These are phyloP conservation scores for Sinonovacula constricta DNA, from an alignment of 1,140 invertebrate genomes.

Conservation along the genomic window DNA sequence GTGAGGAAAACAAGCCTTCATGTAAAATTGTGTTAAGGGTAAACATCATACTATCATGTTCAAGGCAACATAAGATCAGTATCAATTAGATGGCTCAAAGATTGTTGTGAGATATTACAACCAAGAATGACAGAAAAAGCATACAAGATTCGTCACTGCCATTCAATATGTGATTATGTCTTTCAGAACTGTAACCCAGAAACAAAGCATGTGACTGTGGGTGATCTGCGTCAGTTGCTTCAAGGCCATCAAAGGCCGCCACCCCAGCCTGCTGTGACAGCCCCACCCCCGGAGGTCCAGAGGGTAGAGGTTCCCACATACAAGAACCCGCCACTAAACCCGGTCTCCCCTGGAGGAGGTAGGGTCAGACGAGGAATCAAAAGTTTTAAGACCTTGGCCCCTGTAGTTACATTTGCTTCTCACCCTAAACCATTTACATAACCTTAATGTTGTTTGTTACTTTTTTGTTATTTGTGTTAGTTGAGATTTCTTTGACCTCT, in stretches of 20 bases:
- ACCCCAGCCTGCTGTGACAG: slow-evolving; percentile 18
- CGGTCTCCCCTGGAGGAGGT: slow-evolving; percentile 75
- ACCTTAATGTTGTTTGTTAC: too few species aligned
- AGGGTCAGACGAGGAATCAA: slow-evolving; percentile 10
- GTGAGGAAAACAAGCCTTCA: too few species aligned
- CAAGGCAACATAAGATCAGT: too few species aligned
- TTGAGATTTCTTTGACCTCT: too few species aligned
- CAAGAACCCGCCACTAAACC: slow-evolving; percentile 70
- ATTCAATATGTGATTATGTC: too few species aligned
- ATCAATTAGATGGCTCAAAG: too few species aligned
- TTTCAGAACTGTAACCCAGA: slow-evolving; percentile 61
- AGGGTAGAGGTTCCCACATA: slow-evolving; percentile 67
- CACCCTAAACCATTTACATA: background rate
- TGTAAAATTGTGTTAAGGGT: too few species aligned
- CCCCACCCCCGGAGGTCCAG: slow-evolving; percentile 49
- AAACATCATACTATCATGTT: too few species aligned
- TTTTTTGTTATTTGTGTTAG: too few species aligned
- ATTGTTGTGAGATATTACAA: too few species aligned
- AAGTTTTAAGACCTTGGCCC: background rate
- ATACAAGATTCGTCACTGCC: too few species aligned
- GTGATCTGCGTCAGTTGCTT: slow-evolving; percentile 69
- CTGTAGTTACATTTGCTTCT: background rate
- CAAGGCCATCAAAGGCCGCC: slow-evolving; percentile 47
- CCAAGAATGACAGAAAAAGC: too few species aligned
- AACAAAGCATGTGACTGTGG: slow-evolving; percentile 66